A percentile compares a stretch with the other conserved stretches of the same genome.
phyloP scores from a whole-genome alignment of 2,888 invertebrate genomes.

The Scaptomyza caliginosa region DNA sequence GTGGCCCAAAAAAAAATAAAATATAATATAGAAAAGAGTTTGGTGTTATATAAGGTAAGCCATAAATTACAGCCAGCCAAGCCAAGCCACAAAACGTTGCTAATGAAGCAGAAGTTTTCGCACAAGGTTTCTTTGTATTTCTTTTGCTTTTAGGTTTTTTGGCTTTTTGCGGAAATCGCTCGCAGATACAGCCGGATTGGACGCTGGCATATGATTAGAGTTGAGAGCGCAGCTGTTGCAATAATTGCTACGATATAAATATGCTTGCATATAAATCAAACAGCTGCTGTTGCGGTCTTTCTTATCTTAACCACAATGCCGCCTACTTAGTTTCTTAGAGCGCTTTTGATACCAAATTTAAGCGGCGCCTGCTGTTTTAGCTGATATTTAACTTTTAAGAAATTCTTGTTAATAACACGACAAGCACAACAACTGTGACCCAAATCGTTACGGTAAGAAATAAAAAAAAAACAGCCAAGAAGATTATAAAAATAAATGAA shows the following conservation, averaged over 20 bases:
- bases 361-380: constrained; percentile 47
- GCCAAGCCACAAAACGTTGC: constrained; percentile 20
- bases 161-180: constrained; percentile 15
- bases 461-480: background rate
- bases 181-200: constrained; percentile 15
- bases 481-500: background rate
- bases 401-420: constrained; percentile 39
- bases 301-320: constrained; percentile 29
- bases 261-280: constrained; percentile 53
- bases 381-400: constrained; percentile 19
- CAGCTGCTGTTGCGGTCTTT: constrained; percentile 45
- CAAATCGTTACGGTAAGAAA: constrained; percentile 28
- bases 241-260: constrained; percentile 49
- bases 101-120: constrained; percentile 46
- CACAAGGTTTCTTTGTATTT: constrained; percentile 7
- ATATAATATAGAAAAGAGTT: constrained; percentile 29
- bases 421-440: constrained; percentile 34
- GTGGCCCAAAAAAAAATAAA: constrained; percentile 11
- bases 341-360: constrained; percentile 29
- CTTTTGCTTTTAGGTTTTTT: background rate
- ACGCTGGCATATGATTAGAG: constrained; percentile 20
- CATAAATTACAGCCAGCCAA: constrained; percentile 41
- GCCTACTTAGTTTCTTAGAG: constrained; percentile 28
- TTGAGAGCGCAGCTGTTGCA: constrained; percentile 51
- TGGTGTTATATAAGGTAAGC: constrained; percentile 44